These are phyloP conservation scores for Anoplophora glabripennis DNA, from an alignment of 1,140 invertebrate genomes.

Conservation along the genomic window DNA sequence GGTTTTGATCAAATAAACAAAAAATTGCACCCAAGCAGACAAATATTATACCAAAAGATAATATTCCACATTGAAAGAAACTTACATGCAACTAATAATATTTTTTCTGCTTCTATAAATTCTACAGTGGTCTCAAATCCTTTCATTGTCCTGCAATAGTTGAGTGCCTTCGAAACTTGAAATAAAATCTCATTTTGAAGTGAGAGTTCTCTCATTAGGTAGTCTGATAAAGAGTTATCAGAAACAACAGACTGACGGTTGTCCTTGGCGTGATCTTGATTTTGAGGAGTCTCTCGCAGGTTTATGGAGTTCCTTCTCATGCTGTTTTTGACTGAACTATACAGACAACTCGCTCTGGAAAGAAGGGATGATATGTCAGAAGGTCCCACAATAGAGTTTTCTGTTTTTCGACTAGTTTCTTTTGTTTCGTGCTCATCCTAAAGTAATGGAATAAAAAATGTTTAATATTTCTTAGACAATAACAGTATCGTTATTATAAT, in stretches of 20 bases:
- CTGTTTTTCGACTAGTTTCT: too few relatives aligned
- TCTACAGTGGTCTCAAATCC: constrained; percentile 45
- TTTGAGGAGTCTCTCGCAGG: background rate
- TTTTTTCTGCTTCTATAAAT: constrained; percentile 50
- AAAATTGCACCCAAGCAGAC: too few relatives aligned
- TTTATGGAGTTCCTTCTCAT: constrained; percentile 15
- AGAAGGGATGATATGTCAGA: constrained; percentile 29
- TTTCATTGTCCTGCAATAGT: constrained; percentile 45
- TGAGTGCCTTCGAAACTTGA: constrained; percentile 50
- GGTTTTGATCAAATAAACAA: too few relatives aligned
- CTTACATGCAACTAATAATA: constrained; percentile 48
- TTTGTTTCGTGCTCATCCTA: too few relatives aligned
- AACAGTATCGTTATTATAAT: too few relatives aligned
- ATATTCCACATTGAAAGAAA: constrained; percentile 14
- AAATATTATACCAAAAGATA: background rate
- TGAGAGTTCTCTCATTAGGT: constrained; percentile 42
- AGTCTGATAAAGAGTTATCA: constrained; percentile 21
- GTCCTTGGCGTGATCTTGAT: background rate
- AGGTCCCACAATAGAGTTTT: constrained; percentile 22
- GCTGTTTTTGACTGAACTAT: constrained; percentile 20
- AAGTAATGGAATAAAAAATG: too few relatives aligned
- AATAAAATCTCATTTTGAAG: constrained; percentile 49
- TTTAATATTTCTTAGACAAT: too few relatives aligned
- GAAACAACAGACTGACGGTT: background rate
- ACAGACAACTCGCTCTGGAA: constrained; percentile 25